Evolutionary conservation across 2,888 invertebrate genomes (phyloP).

Genomic region (Oligia latruncula): DNA sequence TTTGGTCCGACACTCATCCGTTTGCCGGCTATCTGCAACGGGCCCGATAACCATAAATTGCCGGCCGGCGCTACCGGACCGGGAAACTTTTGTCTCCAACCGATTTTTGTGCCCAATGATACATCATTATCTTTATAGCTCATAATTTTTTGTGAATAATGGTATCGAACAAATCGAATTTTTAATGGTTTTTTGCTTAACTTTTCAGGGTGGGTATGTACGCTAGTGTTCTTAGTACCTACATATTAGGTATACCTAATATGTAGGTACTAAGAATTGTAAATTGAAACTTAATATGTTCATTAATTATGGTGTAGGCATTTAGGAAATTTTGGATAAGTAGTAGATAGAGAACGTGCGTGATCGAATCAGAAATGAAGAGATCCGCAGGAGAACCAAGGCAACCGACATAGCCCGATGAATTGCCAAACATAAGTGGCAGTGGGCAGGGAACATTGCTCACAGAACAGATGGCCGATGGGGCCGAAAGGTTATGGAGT

Average conservation of each 20-base stretch:
- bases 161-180: constrained; percentile 38
- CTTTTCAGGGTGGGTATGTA: neutral
- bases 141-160: constrained; percentile 60
- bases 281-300: neutral
- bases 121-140: constrained; percentile 64
- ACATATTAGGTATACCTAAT: no score
- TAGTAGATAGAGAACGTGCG: neutral
- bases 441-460: no score
- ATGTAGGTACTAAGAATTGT: neutral
- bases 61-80: constrained; percentile 55
- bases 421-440: no score
- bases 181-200: constrained; percentile 25
- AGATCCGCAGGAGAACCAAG: no score
- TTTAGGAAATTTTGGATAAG: neutral
- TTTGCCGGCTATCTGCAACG: constrained; percentile 72
- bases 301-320: no score
- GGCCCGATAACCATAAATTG: constrained; percentile 76
- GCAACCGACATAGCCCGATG: no score
- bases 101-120: constrained; percentile 66
- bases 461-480: no score
- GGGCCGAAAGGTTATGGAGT: no score
- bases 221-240: no score
- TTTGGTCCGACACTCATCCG: constrained; percentile 67
- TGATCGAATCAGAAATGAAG: no score
- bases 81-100: constrained; percentile 67